phyloP scores from a whole-genome alignment of 2,797 vertebrate species.

The Lacerta bilineata region DNA sequence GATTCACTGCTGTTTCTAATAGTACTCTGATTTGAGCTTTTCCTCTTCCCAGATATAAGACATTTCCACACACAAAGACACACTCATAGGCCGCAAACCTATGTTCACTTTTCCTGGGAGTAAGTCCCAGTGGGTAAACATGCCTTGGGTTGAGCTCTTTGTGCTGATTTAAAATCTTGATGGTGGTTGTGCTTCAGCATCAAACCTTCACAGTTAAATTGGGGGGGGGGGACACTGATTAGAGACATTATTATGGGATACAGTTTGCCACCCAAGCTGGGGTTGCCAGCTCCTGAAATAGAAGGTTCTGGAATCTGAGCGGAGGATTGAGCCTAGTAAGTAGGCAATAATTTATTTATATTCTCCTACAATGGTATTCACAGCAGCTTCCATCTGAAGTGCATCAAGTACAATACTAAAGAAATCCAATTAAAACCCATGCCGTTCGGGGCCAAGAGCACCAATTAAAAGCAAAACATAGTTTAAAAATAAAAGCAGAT shows the following conservation, averaged over 20 bases:
- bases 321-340: neutral
- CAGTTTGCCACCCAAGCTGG: neutral
- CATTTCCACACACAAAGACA: neutral
- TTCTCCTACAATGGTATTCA: neutral
- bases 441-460: no score
- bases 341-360: neutral
- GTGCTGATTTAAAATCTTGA: neutral
- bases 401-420: neutral
- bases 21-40: constrained; percentile 56
- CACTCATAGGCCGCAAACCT: no score
- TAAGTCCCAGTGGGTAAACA: neutral
- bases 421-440: no score
- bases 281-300: neutral
- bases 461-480: no score
- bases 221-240: neutral
- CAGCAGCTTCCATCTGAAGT: neutral
- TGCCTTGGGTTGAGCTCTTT: neutral
- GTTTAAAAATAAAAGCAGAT: no score
- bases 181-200: neutral
- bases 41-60: constrained; percentile 6
- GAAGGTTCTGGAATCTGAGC: neutral
- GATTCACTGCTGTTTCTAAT: constrained; percentile 47
- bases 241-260: neutral
- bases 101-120: neutral
- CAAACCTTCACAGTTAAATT: neutral